Conservation (phyloP, 2,888 invertebrate genomes). For the Perizoma flavofasciatum region DNA sequence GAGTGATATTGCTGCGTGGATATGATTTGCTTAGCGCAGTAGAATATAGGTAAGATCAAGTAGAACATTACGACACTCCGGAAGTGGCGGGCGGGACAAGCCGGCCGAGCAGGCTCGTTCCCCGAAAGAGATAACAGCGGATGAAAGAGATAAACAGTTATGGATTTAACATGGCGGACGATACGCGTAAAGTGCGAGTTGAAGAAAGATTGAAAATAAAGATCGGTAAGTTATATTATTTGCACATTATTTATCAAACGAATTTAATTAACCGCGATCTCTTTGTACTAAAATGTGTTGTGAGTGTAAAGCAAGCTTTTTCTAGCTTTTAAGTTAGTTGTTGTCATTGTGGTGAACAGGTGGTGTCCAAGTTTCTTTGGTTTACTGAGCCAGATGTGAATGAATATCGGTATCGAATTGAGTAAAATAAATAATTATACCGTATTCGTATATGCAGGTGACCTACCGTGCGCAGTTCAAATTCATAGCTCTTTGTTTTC, state of each 20-base stretch:
- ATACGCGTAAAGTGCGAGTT: constrained; percentile 94
- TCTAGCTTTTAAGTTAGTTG: constrained; percentile 49
- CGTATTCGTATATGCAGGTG: constrained; percentile 38
- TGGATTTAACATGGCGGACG: constrained; percentile 97
- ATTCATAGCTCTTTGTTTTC: constrained; percentile 69
- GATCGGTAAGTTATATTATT: constrained; percentile 90
- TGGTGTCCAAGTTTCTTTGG: constrained; percentile 62
- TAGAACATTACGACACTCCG: constrained; percentile 83
- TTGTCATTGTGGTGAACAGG: constrained; percentile 79
- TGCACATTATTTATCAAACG: constrained; percentile 35
- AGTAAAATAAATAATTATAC: constrained; percentile 38
- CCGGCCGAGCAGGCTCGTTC: constrained; percentile 81
- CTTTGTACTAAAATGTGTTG: constrained; percentile 3
- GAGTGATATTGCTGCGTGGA: constrained; percentile 53
- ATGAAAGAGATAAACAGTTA: constrained; percentile 87
- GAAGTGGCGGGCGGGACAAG: constrained; percentile 82
- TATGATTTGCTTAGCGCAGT: constrained; percentile 54
- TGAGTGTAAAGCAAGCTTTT: not conserved
- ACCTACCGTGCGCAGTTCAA: constrained; percentile 36
- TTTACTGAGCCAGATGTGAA: constrained; percentile 57
- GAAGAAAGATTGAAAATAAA: constrained; percentile 97
- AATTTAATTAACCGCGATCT: constrained; percentile 15
- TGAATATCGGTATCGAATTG: constrained; percentile 48
- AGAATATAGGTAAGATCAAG: constrained; percentile 67
- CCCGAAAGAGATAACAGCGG: constrained; percentile 82